These are phyloP conservation scores for Andrena camellia DNA, from an alignment of 2,888 invertebrate species.

Conservation along the genomic window DNA sequence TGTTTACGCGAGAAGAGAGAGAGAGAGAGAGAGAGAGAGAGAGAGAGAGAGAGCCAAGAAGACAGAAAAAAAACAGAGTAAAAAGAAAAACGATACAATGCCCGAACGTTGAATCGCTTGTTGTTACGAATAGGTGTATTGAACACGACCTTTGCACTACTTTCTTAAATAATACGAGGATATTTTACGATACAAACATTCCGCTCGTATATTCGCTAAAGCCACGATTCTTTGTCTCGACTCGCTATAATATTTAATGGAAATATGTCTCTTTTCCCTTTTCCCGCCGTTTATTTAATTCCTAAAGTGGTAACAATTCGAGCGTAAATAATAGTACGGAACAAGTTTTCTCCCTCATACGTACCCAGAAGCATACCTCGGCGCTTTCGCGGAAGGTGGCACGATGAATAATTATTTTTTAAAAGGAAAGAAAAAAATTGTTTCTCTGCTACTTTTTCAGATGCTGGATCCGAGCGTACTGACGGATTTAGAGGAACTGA, in stretches of 20 bases:
- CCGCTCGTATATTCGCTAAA: neutral
- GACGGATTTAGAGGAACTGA: constrained; percentile 91
- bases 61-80: neutral
- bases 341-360: neutral
- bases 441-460: constrained; percentile 76
- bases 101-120: neutral
- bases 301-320: neutral
- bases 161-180: constrained; percentile 4
- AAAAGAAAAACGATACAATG: constrained; percentile 17
- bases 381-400: neutral
- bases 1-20: neutral
- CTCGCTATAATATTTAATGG: neutral
- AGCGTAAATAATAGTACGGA: neutral
- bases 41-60: neutral
- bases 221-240: neutral
- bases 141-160: constrained; percentile 22
- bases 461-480: constrained; percentile 88
- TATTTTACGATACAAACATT: neutral
- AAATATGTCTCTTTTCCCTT: neutral
- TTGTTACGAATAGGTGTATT: constrained; percentile 19
- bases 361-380: neutral
- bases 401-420: neutral
- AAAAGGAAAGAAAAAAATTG: neutral
- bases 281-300: neutral
- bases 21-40: neutral